Conservation (phyloP, 2,113 vertebrate species). For the Trinectes maculatus region DNA sequence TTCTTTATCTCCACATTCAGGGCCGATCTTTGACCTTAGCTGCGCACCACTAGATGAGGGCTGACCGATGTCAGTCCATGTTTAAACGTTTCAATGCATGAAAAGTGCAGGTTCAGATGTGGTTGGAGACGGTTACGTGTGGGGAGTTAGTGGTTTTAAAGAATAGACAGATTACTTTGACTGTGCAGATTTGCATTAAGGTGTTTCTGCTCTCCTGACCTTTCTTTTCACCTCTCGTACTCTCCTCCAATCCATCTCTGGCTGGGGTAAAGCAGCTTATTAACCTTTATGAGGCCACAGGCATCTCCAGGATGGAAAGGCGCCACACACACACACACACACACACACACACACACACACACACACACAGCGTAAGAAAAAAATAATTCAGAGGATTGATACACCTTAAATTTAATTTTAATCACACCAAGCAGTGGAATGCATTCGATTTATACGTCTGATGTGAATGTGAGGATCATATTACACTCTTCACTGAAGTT, state of each 20-base stretch:
- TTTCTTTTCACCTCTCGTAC: constrained; percentile 60
- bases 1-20: constrained; percentile 66
- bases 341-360: constrained; percentile 52
- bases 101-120: constrained; percentile 26
- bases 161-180: constrained; percentile 61
- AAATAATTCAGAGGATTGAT: constrained; percentile 77
- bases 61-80: constrained; percentile 40
- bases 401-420: constrained; percentile 77
- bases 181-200: constrained; percentile 67
- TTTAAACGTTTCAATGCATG: constrained; percentile 45
- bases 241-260: constrained; percentile 52
- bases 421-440: constrained; percentile 64
- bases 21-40: constrained; percentile 55
- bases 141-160: constrained; percentile 49
- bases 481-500: constrained; percentile 57
- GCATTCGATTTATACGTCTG: constrained; percentile 55
- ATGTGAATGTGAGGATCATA: constrained; percentile 36
- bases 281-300: constrained; percentile 79
- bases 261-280: constrained; percentile 77
- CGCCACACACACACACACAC: constrained; percentile 47
- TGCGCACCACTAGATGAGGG: constrained; percentile 37
- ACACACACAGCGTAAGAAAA: constrained; percentile 60
- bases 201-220: constrained; percentile 50
- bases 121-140: constrained; percentile 48
- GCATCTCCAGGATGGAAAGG: constrained; percentile 63